Conservation (phyloP, 2,888 invertebrate genomes). For the Patella pellucida region DNA sequence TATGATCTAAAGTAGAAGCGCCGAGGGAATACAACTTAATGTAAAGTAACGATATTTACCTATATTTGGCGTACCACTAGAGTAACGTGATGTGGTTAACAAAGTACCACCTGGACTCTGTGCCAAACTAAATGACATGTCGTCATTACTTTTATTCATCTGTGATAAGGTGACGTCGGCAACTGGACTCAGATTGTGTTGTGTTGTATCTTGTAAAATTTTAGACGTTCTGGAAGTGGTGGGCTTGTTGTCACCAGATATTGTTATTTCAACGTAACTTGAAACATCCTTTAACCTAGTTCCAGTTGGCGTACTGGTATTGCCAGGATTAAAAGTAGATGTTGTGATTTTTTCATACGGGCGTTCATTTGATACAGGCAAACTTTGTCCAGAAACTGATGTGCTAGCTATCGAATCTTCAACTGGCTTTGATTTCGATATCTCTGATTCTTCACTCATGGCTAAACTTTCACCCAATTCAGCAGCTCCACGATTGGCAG, state of each 20-base stretch:
- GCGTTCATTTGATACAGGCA: neutral
- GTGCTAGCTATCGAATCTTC: neutral
- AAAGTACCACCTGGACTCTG: conserved; percentile 23
- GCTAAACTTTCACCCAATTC: conserved; percentile 4
- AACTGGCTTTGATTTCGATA: neutral
- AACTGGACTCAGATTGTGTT: conserved; percentile 16
- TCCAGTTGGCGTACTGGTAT: neutral
- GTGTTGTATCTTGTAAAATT: conserved; percentile 4
- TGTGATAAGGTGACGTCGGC: conserved; percentile 16
- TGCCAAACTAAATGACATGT: conserved; percentile 21
- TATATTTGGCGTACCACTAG: conserved; percentile 49
- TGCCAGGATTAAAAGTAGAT: neutral
- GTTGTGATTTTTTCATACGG: conserved; percentile 1
- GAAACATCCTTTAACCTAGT: conserved; percentile 17
- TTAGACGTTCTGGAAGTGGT: neutral
- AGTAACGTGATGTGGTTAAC: conserved; percentile 33
- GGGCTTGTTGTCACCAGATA: conserved; percentile 11
- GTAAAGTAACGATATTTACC: conserved; percentile 37
- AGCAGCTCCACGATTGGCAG: conserved; percentile 7
- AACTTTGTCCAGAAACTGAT: neutral
- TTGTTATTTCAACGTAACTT: conserved; percentile 26
- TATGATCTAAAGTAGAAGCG: no score
- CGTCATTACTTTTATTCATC: conserved; percentile 12
- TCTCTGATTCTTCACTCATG: neutral
- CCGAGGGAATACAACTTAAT: neutral